A percentile compares a stretch with the other conserved stretches of the same genome.
Evolutionary conservation across 2,113 vertebrate species (phyloP).

Genomic region (Oceanites oceanicus): DNA sequence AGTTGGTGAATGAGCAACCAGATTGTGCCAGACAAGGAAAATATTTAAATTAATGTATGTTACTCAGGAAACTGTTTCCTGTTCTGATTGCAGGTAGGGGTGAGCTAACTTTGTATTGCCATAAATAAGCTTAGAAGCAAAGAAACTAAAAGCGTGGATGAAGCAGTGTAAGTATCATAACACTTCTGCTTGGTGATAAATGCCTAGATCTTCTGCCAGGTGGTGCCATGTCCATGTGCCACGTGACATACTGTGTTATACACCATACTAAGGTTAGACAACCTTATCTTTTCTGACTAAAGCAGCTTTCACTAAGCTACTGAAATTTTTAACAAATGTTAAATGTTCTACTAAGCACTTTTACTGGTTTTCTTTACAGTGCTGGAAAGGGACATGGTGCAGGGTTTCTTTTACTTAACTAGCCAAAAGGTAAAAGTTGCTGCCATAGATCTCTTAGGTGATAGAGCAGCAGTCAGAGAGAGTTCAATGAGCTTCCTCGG

Average conservation of each 20-base stretch:
- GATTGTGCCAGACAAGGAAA: not conserved
- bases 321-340: not conserved
- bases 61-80: not conserved
- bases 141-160: not conserved
- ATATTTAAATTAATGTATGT: not conserved
- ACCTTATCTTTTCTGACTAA: not conserved
- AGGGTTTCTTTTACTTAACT: not conserved
- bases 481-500: not conserved
- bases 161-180: not conserved
- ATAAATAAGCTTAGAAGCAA: not conserved
- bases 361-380: not conserved
- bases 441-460: not conserved
- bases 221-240: not conserved
- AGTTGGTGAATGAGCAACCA: not conserved
- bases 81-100: not conserved
- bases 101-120: not conserved
- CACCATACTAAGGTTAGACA: not conserved
- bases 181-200: not conserved
- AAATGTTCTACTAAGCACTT: not conserved
- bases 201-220: not conserved
- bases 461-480: not conserved
- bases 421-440: not conserved
- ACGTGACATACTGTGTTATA: fast-evolving
- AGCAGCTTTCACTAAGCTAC: not conserved
- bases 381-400: not conserved